Percentiles rank a stretch among this genome's conserved stretches.
Conservation (phyloP, 1,140 invertebrate genomes). For the Listronotus bonariensis region DNA sequence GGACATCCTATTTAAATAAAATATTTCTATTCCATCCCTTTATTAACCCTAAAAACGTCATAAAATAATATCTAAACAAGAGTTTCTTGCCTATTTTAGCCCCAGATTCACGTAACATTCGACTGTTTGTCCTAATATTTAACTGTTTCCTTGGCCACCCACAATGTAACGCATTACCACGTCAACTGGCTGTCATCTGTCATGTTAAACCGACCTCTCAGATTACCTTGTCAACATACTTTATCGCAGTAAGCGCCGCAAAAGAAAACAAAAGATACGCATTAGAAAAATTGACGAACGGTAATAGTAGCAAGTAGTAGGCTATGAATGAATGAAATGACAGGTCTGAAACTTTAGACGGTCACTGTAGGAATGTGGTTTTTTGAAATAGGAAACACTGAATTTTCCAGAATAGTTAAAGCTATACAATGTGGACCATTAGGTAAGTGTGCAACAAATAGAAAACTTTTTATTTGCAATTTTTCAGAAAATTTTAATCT, state of each 20-base stretch:
- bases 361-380: neutral
- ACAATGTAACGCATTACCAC: conserved; percentile 30
- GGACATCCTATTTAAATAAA: too few relatives aligned
- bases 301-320: conserved; percentile 11
- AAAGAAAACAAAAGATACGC: conserved; percentile 21
- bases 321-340: conserved; percentile 7
- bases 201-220: conserved; percentile 22
- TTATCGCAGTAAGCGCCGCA: conserved; percentile 27
- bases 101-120: too few relatives aligned
- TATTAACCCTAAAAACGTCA: too few relatives aligned
- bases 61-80: too few relatives aligned
- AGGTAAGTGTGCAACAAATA: too few relatives aligned
- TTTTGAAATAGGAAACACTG: too few relatives aligned
- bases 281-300: conserved; percentile 19
- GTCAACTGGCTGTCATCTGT: conserved; percentile 26
- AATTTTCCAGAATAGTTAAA: too few relatives aligned
- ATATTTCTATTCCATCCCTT: too few relatives aligned
- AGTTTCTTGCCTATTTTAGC: too few relatives aligned
- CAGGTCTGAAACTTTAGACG: conserved; percentile 6
- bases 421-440: too few relatives aligned
- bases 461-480: too few relatives aligned
- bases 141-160: conserved; percentile 22
- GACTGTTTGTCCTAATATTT: neutral
- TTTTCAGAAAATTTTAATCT: too few relatives aligned
- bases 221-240: conserved; percentile 31